Evolutionary conservation across 2,888 invertebrate species (phyloP), one percentile per base, ranked within the genome.

Genomic region (Tipula lateralis): DNA sequence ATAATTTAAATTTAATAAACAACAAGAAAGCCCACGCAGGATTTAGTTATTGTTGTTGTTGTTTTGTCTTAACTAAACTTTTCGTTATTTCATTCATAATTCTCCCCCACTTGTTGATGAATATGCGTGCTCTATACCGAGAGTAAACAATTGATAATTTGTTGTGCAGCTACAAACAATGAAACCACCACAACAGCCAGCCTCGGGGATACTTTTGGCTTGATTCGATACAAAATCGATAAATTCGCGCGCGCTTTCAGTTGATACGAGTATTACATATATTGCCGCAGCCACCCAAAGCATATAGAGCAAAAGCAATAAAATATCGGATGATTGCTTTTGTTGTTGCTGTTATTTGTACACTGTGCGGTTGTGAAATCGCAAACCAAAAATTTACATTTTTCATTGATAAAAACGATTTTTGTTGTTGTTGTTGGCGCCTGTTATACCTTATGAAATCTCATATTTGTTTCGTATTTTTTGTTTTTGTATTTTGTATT

Each of bases 1-100:
- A 66, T 66, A 66, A 44, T 44, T 44, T 66, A 66, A 24, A 24
- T 66, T 66, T 66, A 44, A 24, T 66, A 24, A 66, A 66, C 66
- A 66, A 66, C 66, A 24, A 66, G 66, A 66, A 66, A 66, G 66
- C 66, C 66, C 66, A 66, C 66, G 66, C 66, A 66, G 24, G 66
- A 66, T 66, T 66, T 39, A 5, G 39, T 39, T 32, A 3, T 13
- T 39, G 9, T 39, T 39, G 9, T 39, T 32, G 32, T 32, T 32
- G 32, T n/a, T n/a, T n/a, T n/a, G n/a, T n/a, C n/a, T n/a, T n/a
- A n/a, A n/a, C n/a, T n/a, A 1, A 32, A 32, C 32, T 32, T 39
- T 39, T 39, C 13, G 16, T 44, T 44, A 66, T 24, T 66, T 66
- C 66, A 66, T 66, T 66, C 19, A 66, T 66, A 24, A 66, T 24